Evolutionary conservation across 2,888 invertebrate genomes (phyloP).

Genomic region (Colostygia pectinataria): DNA sequence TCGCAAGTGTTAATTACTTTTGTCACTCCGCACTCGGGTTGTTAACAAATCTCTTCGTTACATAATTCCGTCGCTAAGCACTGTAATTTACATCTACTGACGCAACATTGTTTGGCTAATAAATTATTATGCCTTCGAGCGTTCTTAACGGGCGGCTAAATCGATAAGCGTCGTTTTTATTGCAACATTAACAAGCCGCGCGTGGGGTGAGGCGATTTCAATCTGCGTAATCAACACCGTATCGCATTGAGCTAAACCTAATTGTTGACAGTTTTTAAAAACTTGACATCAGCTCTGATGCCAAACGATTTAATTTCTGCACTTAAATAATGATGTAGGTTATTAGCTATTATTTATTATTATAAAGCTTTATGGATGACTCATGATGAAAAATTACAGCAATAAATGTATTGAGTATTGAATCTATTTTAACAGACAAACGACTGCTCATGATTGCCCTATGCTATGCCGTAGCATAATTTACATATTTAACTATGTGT

Average conservation of each 20-base stretch:
- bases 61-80: conserved; percentile 65
- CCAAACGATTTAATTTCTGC: too few relatives aligned
- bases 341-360: too few relatives aligned
- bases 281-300: neutral
- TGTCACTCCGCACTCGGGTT: conserved; percentile 71
- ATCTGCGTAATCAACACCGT: conserved; percentile 75
- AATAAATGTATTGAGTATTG: too few relatives aligned
- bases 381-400: too few relatives aligned
- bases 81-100: conserved; percentile 70
- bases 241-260: conserved; percentile 54
- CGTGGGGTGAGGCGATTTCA: conserved; percentile 73
- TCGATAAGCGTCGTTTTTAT: conserved; percentile 80
- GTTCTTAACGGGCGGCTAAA: conserved; percentile 73
- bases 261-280: conserved; percentile 55
- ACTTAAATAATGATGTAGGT: too few relatives aligned
- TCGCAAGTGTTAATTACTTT: conserved; percentile 80
- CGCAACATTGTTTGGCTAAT: conserved; percentile 75
- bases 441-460: too few relatives aligned
- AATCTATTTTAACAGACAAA: too few relatives aligned
- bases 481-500: too few relatives aligned
- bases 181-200: conserved; percentile 75
- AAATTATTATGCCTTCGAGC: conserved; percentile 74
- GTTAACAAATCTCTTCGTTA: conserved; percentile 74
- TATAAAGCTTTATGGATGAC: too few relatives aligned
- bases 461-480: too few relatives aligned